Base-by-base conservation (phyloP, 1,140 invertebrate genomes). In the Papilio glaucus region DNA sequence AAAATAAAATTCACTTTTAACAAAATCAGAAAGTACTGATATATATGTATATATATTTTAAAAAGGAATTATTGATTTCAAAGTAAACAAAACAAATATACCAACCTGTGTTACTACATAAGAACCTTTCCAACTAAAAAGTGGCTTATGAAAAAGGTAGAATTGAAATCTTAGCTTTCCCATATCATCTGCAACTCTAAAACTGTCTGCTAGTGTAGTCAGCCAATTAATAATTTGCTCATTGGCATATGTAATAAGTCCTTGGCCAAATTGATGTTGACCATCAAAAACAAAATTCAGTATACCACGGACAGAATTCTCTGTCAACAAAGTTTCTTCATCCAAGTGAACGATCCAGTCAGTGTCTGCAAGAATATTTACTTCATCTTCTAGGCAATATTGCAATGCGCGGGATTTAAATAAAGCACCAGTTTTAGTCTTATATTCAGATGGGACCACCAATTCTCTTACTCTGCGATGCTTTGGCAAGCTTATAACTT, bases 281-380 rank as follows among this genome's bases (percentile, higher is more conserved):
- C 98, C 98, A 93, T 99, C 97, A 53, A 97, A 93, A 21, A 99
- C 97, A 95, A 99, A 99, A 87, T 99, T 99, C 13, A 99, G 92
- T 80, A 99, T 98, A 10, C 99, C 99, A 41, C 96, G 94, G 65
- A 98, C 95, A 21, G 97, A 97, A 89, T 99, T 98, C 84, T 98
- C 97, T 4, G 98, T 99, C 0, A 99, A 93, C 37, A 99, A 88
- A 0, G 99, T 99, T 92, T 99, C 99, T 93, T 99, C 99, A 89
- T 99, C 99, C 15, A 99, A 94, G 94, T 99, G 99, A 1, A 99
- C 98, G 82, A 99, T 97, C 98, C 98, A 99, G 89, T 99, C 98
- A 76, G 95, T 96, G 82, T 99, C 98, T 18, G 95, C 95, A 12
- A 99, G 89, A 77, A 97, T 95, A 91, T 98, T 99, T 0, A 98